Evolutionary conservation across 2,797 vertebrate genomes (phyloP).

Genomic region (Gambelia wislizenii): DNA sequence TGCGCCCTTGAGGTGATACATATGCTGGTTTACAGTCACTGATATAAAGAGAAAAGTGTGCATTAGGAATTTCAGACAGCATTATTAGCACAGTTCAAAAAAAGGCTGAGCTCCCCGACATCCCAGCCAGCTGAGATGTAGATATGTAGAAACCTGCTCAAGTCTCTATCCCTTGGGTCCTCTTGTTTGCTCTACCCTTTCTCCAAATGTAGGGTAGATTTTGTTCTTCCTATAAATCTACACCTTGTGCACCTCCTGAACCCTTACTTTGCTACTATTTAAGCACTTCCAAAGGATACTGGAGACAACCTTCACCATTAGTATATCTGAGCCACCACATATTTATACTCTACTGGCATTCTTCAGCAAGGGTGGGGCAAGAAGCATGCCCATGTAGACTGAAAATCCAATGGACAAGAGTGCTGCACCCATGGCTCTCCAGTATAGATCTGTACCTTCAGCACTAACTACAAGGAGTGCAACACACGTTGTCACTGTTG

Average conservation of each 20-base stretch:
- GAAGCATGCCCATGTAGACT: neutral
- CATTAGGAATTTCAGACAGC: neutral
- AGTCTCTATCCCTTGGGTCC: neutral
- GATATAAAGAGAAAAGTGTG: conserved; percentile 37
- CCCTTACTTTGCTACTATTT: neutral
- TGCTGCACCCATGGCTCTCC: neutral
- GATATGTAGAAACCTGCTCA: neutral
- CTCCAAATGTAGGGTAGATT: neutral
- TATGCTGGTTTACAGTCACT: conserved; percentile 89
- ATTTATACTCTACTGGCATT: neutral
- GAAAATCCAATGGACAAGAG: neutral
- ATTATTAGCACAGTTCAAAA: conserved; percentile 10
- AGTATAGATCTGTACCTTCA: neutral
- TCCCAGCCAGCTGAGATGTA: neutral
- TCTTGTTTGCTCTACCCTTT: neutral
- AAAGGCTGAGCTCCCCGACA: neutral
- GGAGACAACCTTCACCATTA: neutral
- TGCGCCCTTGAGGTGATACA: conserved; percentile 86
- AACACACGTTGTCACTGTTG: neutral
- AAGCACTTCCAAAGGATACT: neutral
- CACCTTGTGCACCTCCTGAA: neutral
- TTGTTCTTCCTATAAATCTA: neutral
- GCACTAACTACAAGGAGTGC: neutral
- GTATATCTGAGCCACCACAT: neutral
- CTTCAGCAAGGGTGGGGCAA: neutral